A percentile compares a stretch with the other conserved stretches of the same genome.
These are phyloP conservation scores for Penaeus vannamei DNA, from an alignment of 1,140 invertebrate species.

Conservation along the genomic window DNA sequence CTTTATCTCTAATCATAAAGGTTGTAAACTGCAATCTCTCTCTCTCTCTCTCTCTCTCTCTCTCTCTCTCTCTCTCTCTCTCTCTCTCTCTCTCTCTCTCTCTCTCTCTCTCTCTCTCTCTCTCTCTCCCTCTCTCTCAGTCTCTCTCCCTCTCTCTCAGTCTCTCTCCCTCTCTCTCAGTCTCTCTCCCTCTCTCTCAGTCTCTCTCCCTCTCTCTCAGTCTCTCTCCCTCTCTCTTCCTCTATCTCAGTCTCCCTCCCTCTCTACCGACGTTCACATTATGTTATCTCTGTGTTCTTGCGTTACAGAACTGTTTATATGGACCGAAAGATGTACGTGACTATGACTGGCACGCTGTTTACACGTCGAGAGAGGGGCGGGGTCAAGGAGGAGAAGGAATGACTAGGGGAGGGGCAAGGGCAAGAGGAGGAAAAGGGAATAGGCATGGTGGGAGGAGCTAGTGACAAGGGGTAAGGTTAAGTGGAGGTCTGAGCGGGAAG, in stretches of 20 bases:
- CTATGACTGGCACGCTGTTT: neutral
- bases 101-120: constrained; percentile 18
- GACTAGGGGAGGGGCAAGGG: neutral
- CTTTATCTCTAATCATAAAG: neutral
- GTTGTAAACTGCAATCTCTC: neutral
- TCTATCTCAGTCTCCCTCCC: neutral
- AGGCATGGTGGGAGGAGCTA: neutral
- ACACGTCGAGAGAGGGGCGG: neutral
- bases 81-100: constrained; percentile 30
- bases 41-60: neutral
- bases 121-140: neutral
- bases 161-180: constrained; percentile 6
- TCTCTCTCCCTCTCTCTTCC: neutral
- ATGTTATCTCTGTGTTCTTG: neutral
- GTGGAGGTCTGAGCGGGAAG: neutral
- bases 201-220: constrained; percentile 34
- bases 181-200: constrained; percentile 45
- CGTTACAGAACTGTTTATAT: too few species aligned
- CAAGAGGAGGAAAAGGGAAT: neutral
- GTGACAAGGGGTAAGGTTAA: neutral
- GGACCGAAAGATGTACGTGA: too few species aligned
- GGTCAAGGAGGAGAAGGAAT: neutral
- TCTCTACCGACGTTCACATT: constrained; percentile 1
- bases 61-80: neutral
- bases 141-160: neutral